Evolutionary conservation across 2,888 invertebrate species (phyloP).

Genomic region (Coelinius sp.): DNA sequence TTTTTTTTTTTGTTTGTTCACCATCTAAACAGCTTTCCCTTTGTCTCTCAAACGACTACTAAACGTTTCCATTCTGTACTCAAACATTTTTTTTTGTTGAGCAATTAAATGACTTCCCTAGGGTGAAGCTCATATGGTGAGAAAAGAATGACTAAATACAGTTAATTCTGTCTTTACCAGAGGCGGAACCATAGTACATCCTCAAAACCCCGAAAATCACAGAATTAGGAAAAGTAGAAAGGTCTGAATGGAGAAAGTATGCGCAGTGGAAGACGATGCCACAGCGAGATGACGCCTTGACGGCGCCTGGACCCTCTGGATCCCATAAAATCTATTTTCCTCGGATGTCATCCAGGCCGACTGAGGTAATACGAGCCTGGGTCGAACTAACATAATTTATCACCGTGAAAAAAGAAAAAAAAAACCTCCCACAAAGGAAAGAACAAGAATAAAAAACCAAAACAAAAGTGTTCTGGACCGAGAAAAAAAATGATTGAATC

Average conservation of each 20-base stretch:
- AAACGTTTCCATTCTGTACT: not conserved
- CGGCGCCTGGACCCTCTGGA: slow-evolving; percentile 45
- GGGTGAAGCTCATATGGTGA: no score
- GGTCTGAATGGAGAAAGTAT: slow-evolving; percentile 50
- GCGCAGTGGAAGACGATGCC: slow-evolving; percentile 59
- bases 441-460: slow-evolving; percentile 26
- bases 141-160: not conserved
- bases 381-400: slow-evolving; percentile 14
- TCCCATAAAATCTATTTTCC: slow-evolving; percentile 52
- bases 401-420: slow-evolving; percentile 13
- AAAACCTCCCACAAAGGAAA: not conserved
- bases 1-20: slow-evolving; percentile 23
- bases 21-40: slow-evolving; percentile 4
- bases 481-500: slow-evolving; percentile 2
- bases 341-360: slow-evolving; percentile 23
- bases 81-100: not conserved
- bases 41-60: slow-evolving; percentile 1
- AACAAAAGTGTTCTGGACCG: slow-evolving; percentile 12
- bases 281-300: slow-evolving; percentile 66
- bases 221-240: slow-evolving; percentile 33
- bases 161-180: not conserved
- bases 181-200: not conserved
- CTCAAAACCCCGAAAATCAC: slow-evolving; percentile 54
- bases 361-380: slow-evolving; percentile 13
- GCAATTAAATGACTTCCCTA: not conserved